Evolutionary conservation across 2,113 vertebrate species (phyloP).

Genomic region (Physeter macrocephalus): DNA sequence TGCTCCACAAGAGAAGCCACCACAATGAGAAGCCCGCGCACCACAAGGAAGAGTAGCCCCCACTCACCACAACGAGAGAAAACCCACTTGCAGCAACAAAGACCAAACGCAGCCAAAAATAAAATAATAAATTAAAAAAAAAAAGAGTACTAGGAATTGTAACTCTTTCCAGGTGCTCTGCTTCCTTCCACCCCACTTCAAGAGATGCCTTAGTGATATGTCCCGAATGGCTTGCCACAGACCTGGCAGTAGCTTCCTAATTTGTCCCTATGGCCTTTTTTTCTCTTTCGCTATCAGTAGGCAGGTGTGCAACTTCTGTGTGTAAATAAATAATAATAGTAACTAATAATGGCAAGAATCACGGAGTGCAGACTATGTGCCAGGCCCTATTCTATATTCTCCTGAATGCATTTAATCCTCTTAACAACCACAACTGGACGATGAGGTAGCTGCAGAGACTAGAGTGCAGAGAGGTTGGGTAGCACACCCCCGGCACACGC

Average conservation of each 20-base stretch:
- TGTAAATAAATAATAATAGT: neutral
- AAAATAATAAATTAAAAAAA: too few species aligned
- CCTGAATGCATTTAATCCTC: neutral
- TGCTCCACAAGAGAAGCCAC: too few species aligned
- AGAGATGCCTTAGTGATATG: neutral
- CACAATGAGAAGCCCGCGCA: too few species aligned
- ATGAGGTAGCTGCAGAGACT: neutral
- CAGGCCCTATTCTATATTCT: neutral
- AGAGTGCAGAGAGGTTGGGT: neutral
- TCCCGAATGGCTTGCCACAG: neutral
- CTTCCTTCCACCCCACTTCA: neutral
- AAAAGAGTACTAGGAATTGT: neutral
- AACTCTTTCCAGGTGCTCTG: neutral
- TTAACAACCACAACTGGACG: neutral
- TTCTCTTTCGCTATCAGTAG: neutral
- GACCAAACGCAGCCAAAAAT: too few species aligned
- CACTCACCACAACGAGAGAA: too few species aligned
- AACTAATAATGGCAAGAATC: neutral
- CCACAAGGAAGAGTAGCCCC: too few species aligned
- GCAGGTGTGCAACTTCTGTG: neutral
- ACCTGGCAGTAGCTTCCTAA: neutral
- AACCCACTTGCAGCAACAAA: too few species aligned
- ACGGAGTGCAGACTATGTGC: rapidly evolving
- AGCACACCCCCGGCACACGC: neutral
- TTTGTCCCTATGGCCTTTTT: neutral